Base-by-base conservation (phyloP, 2,113 vertebrate species). In the Callipepla californica region DNA sequence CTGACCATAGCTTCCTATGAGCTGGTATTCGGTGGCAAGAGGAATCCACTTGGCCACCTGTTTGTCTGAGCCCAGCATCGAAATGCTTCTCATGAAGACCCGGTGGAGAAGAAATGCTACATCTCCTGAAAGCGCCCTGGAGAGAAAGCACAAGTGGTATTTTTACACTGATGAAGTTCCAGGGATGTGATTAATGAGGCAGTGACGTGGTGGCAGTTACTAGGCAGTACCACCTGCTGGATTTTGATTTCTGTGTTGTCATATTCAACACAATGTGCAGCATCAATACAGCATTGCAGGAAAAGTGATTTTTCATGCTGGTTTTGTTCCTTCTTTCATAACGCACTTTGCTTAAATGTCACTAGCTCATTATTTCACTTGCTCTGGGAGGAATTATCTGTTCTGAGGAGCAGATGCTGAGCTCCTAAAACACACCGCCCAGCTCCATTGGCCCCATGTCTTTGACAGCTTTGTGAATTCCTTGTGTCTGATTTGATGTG, bases 21-120 rank as follows among this genome's bases (percentile, higher is more conserved):
- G 94, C 72, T 75, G 93, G 57, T 86, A 95, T 34, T 92, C 67
- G 20, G 44, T 22, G 63, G 97, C 92, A 0, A 97, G 97, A 17
- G 96, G 97, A 44, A 89, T 77, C 98, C 98, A 98, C 38, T 97
- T 98, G 62, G 94, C 91, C 3, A 98, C 80, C 89, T 98, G 98
- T 34, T 97, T 85, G 8, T 98, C 96, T 0, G 98, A 97, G 66
- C 98, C 98, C 91, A 98, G 94, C 51, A 94, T 74, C 1, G 18
- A 89, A 76, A 98, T 92, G 7, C 97, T 81, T 26, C 85, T 96
- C 68, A 74, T 53, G 92, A 98, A 98, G 77, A 98, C 1, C 0
- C 0, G 1, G 7, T 98, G 97, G 22, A 97, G 13, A 12, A 7
- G 25, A 32, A 98, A 94, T 0, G 80, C 96, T 1, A 96, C 0